Conservation (phyloP, 2,797 vertebrate genomes). For the Eulemur albifrons region DNA sequence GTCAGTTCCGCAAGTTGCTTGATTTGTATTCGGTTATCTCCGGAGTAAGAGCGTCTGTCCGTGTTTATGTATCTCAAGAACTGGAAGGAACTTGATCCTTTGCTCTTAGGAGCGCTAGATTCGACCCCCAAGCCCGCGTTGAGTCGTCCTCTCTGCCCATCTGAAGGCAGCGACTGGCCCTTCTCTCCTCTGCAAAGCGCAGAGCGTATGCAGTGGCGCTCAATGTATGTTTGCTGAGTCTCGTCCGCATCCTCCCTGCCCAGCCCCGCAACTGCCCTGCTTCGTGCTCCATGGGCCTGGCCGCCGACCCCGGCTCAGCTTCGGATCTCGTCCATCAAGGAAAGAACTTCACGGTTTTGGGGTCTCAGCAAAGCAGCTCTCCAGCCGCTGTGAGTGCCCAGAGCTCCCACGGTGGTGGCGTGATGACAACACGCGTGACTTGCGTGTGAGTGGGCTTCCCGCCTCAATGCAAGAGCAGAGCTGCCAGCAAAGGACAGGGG, state of each 20-base stretch:
- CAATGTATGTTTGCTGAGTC: no score
- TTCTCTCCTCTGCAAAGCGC: neutral
- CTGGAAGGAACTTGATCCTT: neutral
- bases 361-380: neutral
- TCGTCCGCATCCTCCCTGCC: rapidly evolving
- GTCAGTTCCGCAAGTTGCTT: neutral
- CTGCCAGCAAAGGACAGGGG: neutral
- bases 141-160: neutral
- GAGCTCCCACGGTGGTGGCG: neutral
- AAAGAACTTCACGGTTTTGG: neutral
- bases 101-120: neutral
- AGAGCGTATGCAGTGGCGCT: neutral
- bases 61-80: neutral
- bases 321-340: neutral
- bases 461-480: neutral
- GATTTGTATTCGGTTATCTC: neutral
- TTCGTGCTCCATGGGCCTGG: rapidly evolving
- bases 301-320: rapidly evolving
- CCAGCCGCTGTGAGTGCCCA: neutral
- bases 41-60: neutral
- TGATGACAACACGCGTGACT: neutral
- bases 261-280: rapidly evolving
- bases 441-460: neutral
- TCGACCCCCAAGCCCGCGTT: rapidly evolving
- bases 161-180: neutral